phyloP scores from a whole-genome alignment of 2,113 vertebrate species.

The Ceyx cyanopectus region DNA sequence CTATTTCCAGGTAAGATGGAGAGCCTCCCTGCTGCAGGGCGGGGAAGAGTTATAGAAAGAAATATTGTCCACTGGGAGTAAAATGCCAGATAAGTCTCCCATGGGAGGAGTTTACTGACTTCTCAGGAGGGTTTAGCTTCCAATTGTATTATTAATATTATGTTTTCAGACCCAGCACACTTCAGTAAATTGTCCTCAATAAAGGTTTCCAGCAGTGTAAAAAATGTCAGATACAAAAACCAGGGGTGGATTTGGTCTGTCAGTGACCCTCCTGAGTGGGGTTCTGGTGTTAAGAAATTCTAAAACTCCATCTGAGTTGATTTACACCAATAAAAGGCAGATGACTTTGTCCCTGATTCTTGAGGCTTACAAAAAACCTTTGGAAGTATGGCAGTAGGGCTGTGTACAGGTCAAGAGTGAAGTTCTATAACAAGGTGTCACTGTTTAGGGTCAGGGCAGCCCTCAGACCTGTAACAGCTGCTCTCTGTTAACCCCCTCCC shows the following conservation, averaged over 20 bases:
- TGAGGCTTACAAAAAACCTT: neutral
- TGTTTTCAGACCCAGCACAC: neutral
- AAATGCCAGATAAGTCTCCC: neutral
- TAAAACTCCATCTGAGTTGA: neutral
- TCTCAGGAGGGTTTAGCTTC: neutral
- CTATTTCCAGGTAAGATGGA: slow-evolving; percentile 91
- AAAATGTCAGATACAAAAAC: neutral
- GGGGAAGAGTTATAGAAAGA: neutral
- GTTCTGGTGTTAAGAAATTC: neutral
- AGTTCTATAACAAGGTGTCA: neutral
- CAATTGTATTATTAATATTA: neutral
- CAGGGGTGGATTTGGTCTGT: neutral
- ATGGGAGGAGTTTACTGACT: neutral
- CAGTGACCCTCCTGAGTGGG: neutral
- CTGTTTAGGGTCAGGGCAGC: no score
- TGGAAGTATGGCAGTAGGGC: neutral
- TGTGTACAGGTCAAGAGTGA: neutral
- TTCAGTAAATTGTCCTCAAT: neutral
- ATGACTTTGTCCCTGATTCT: neutral
- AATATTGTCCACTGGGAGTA: neutral
- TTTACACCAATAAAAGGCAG: neutral
- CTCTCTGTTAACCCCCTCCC: no score
- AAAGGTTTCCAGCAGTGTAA: neutral
- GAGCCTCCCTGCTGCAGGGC: neutral
- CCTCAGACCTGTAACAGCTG: no score